phyloP scores from a whole-genome alignment of 2,888 invertebrate species.

The Punctoribates punctum region DNA sequence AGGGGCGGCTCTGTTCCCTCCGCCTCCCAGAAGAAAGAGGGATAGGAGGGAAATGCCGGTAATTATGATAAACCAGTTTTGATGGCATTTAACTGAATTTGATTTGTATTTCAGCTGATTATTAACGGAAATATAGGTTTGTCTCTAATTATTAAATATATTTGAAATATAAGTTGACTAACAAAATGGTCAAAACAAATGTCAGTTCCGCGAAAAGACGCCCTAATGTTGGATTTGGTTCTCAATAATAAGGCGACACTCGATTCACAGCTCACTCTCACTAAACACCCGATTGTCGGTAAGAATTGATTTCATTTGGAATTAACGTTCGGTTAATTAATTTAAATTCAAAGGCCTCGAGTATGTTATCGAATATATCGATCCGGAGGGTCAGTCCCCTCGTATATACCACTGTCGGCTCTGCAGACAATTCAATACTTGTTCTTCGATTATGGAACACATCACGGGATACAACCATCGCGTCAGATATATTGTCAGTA shows the following conservation, averaged over 20 bases:
- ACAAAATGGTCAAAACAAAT: neutral
- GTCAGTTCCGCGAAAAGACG: slow-evolving; percentile 37
- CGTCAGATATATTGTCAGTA: slow-evolving; percentile 33
- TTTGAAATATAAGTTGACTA: neutral
- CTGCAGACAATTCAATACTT: slow-evolving; percentile 35
- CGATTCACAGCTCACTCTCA: slow-evolving; percentile 31
- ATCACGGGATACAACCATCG: slow-evolving; percentile 40
- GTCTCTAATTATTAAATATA: neutral
- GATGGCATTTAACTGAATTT: neutral
- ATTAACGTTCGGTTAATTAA: neutral
- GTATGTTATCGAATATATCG: slow-evolving; percentile 40
- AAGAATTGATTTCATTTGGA: no score
- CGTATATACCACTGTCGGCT: slow-evolving; percentile 40
- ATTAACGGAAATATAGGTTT: slow-evolving; percentile 28
- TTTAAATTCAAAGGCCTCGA: slow-evolving; percentile 19
- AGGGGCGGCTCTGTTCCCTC: neutral
- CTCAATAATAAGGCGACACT: slow-evolving; percentile 39
- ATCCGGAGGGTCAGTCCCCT: slow-evolving; percentile 32
- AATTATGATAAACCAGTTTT: neutral
- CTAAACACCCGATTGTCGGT: slow-evolving; percentile 36
- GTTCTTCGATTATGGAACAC: slow-evolving; percentile 38
- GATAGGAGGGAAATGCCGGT: slow-evolving; percentile 4
- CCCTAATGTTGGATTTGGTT: slow-evolving; percentile 37
- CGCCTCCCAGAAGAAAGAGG: neutral
- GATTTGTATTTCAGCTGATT: neutral